Base-by-base conservation (phyloP, 2,113 vertebrate species). In the Pelodiscus sinensis region DNA sequence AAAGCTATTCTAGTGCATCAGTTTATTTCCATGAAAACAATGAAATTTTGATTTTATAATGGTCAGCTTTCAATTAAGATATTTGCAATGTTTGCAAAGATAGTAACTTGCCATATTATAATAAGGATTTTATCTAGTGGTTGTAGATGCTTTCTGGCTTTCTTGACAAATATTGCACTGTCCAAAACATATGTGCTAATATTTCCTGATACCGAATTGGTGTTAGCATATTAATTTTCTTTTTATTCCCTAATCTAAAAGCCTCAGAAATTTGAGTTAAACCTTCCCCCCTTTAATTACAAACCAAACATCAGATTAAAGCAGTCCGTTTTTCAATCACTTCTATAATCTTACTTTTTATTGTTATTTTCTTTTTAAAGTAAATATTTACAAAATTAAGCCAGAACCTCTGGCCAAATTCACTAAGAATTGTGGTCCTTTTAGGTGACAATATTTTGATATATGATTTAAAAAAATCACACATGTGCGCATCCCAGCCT, bases 401-500 rank as follows among this genome's bases (percentile, higher is more conserved):
- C 83, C 18, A 56, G 80, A 85, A 90, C 68, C 56, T 94, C 44
- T 58, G 83, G 50, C 85, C 77, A 84, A 73, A 3, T 94, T 93
- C 87, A 75, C 75, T 94, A 79, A 29, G n/a, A 85, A 56, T 89
- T 90, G 56, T 1, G 2, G 80, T 75, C 4, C 22, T 77, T 90
- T 88, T 84, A 52, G 44, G 79, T 75, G 75, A 2, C 9, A 83
- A 91, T 57, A 31, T 44, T 90, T 93, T 73, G 77, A 0, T 55
- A 55, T 79, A 83, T 85, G 25, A 88, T 84, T 71, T 79, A 44
- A 44, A 44, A 44, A 44, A 44, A 44, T 44, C 44, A 44, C 44
- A 44, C 44, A 44, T 44, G 4, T 79, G 84, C 62, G 2, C 62
- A 57, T 68, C 38, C 62, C 16, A 44, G 44, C 89, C 71, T 12